Conservation (phyloP, 30 jellyfish, hydroid and myxozoan genomes). For the Nemopilema nomurai region DNA sequence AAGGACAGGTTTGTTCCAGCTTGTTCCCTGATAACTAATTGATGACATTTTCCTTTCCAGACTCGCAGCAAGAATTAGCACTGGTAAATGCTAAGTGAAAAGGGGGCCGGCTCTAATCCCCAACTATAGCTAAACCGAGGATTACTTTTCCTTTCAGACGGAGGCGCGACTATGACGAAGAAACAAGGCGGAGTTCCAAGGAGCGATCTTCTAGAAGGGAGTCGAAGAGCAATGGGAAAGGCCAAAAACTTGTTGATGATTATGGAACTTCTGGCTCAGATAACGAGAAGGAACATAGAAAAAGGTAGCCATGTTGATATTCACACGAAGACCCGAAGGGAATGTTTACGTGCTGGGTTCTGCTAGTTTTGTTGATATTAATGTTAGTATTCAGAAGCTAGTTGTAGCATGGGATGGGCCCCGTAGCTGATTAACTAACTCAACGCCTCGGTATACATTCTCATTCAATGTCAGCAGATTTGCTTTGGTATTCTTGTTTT, state of each 20-base stretch:
- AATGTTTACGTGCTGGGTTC: no score
- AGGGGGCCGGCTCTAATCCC: neutral
- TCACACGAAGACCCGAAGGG: no score
- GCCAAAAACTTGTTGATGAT: slow-evolving; percentile 46
- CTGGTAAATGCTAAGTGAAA: neutral
- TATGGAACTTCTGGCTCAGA: slow-evolving; percentile 59
- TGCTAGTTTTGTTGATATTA: no score
- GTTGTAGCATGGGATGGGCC: no score
- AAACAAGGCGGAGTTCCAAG: neutral
- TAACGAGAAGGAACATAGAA: slow-evolving; percentile 1
- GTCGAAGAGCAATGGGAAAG: slow-evolving; percentile 6
- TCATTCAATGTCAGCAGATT: no score
- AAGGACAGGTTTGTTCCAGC: slow-evolving; percentile 55
- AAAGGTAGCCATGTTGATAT: neutral
- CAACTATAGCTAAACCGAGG: neutral
- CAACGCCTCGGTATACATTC: no score
- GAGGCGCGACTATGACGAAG: slow-evolving; percentile 9
- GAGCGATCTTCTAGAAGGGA: slow-evolving; percentile 16
- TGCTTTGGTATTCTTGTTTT: no score
- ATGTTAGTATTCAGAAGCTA: no score
- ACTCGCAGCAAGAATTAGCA: neutral
- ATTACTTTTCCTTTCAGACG: slow-evolving; percentile 12
- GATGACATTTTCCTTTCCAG: slow-evolving; percentile 22
- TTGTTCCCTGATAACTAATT: neutral
- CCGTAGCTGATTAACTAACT: no score